A percentile compares a stretch with the other conserved stretches of the same genome.
phyloP scores from a whole-genome alignment of 2,888 invertebrate genomes.

The Metacarcinus magister region DNA sequence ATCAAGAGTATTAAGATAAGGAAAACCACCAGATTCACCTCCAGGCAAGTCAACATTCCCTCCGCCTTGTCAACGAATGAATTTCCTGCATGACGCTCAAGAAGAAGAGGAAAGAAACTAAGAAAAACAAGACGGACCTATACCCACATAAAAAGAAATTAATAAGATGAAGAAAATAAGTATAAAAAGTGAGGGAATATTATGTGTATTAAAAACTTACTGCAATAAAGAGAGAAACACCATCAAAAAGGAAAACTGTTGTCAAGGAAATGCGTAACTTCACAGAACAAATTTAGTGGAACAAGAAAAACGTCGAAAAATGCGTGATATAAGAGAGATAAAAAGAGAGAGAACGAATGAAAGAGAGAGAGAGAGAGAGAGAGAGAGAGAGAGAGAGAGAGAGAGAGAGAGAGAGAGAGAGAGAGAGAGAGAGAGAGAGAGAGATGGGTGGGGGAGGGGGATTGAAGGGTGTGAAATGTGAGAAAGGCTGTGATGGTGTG shows the following conservation, averaged over 20 bases:
- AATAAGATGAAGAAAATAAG: background rate
- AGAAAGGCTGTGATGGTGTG: slow-evolving; percentile 17
- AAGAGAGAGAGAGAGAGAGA: slow-evolving; percentile 11
- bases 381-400: slow-evolving; percentile 56
- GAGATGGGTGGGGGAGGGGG: background rate
- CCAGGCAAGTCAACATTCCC: background rate
- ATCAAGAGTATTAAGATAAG: background rate
- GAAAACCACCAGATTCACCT: background rate
- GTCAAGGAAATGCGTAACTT: background rate
- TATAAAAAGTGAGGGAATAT: background rate
- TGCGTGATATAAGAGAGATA: background rate
- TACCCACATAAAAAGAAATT: background rate
- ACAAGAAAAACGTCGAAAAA: background rate
- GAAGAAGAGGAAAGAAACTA: background rate
- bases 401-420: slow-evolving; percentile 33
- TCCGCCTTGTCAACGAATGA: background rate
- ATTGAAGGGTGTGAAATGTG: background rate
- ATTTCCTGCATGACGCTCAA: background rate
- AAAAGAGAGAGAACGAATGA: background rate
- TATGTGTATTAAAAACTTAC: background rate
- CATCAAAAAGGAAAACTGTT: too few relatives aligned
- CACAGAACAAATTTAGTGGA: background rate
- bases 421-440: background rate
- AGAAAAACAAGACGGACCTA: background rate
- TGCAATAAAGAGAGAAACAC: background rate